These are phyloP conservation scores for Lomographa bimaculata DNA, from an alignment of 2,888 invertebrate genomes.

Conservation along the genomic window DNA sequence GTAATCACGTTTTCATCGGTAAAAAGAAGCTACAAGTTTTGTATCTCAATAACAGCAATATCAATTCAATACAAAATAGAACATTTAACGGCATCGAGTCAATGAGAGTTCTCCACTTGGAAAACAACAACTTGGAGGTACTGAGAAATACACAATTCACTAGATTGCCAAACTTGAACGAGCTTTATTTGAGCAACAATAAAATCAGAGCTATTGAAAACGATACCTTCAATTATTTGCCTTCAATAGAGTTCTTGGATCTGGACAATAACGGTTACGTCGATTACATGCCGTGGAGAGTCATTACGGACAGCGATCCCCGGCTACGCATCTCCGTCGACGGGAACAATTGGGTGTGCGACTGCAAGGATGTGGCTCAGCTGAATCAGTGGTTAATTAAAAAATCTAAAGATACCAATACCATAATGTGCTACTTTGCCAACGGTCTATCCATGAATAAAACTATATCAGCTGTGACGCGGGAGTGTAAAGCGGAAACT, in stretches of 20 bases:
- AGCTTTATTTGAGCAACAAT: constrained; percentile 91
- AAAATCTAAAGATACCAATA: constrained; percentile 86
- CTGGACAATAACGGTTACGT: constrained; percentile 91
- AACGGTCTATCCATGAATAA: constrained; percentile 77
- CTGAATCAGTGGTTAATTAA: constrained; percentile 88
- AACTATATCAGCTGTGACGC: constrained; percentile 73
- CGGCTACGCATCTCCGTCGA: constrained; percentile 88
- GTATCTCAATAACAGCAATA: constrained; percentile 91
- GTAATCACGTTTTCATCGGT: constrained; percentile 94
- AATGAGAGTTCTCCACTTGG: constrained; percentile 89
- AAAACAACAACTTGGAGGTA: constrained; percentile 88
- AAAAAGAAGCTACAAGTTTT: constrained; percentile 91
- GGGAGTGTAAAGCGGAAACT: constrained; percentile 85
- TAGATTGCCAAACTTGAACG: constrained; percentile 87
- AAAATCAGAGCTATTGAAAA: constrained; percentile 89
- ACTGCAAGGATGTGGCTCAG: constrained; percentile 88
- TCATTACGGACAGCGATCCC: constrained; percentile 86
- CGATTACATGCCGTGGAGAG: constrained; percentile 89
- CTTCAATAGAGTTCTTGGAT: constrained; percentile 87
- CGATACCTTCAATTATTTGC: constrained; percentile 89
- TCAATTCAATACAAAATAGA: constrained; percentile 89
- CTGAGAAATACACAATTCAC: constrained; percentile 91
- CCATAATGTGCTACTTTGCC: constrained; percentile 86
- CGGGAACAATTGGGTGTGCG: constrained; percentile 93
- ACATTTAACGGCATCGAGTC: constrained; percentile 92